Evolutionary conservation across 1,140 invertebrate genomes (phyloP).

Genomic region (Whitmania pigra): DNA sequence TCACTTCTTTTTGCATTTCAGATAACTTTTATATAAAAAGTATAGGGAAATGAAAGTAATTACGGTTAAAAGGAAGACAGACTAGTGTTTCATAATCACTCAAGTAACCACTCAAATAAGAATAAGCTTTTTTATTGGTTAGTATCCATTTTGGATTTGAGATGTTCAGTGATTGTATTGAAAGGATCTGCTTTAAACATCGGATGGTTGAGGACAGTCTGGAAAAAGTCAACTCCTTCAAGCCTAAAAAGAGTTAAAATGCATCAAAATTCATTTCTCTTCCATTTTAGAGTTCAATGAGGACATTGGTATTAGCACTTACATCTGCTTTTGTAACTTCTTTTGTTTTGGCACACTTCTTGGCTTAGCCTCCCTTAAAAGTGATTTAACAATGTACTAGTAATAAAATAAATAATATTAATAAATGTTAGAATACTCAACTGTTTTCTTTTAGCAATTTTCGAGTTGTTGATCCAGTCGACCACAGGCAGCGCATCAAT

Average conservation of each 20-base stretch:
- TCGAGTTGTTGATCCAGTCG: slow-evolving; percentile 7
- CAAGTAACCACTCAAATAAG: too few relatives aligned
- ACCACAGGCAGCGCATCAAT: neutral
- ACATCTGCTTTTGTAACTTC: neutral
- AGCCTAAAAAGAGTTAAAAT: neutral
- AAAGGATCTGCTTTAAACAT: neutral
- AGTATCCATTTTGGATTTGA: neutral
- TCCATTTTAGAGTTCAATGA: neutral
- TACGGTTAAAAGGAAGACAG: too few relatives aligned
- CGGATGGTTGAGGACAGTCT: neutral
- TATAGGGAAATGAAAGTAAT: too few relatives aligned
- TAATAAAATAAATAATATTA: neutral
- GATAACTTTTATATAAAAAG: too few relatives aligned
- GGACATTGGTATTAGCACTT: neutral
- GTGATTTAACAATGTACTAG: neutral
- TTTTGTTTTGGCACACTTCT: neutral
- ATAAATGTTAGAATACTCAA: neutral
- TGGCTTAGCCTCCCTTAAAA: neutral
- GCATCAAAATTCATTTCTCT: neutral
- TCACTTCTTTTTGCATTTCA: too few relatives aligned
- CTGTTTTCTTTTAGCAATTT: neutral
- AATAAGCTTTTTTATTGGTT: slow-evolving; percentile 36
- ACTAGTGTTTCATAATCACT: too few relatives aligned
- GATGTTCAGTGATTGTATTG: slow-evolving; percentile 6
- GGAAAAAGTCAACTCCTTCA: slow-evolving; percentile 1